A percentile compares a stretch with the other conserved stretches of the same genome.
Conservation (phyloP, 1,140 invertebrate genomes). For the Bombus turneri region DNA sequence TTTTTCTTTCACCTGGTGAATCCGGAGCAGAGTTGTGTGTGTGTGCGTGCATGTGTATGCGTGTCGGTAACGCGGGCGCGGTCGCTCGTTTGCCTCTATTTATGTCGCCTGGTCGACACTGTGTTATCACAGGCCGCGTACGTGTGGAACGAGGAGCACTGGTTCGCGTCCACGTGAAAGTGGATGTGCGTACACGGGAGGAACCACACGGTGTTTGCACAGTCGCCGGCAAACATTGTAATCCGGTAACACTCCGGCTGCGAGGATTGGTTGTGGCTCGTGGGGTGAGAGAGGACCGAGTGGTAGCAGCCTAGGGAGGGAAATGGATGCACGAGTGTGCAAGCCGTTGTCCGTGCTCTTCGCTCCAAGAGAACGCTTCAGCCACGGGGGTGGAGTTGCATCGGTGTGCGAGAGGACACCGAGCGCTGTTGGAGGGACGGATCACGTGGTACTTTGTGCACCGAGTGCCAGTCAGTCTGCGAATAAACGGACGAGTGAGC, state of each 20-base stretch:
- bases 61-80: background rate
- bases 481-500: constrained; percentile 53
- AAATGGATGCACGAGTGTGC: constrained; percentile 6
- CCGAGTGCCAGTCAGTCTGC: constrained; percentile 55
- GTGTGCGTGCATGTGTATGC: background rate
- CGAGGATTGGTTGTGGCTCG: constrained; percentile 61
- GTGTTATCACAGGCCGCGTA: constrained; percentile 36
- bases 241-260: constrained; percentile 70
- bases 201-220: constrained; percentile 66
- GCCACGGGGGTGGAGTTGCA: background rate
- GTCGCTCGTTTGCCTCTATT: constrained; percentile 50
- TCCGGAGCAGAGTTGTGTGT: background rate
- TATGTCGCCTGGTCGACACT: constrained; percentile 41
- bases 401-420: constrained; percentile 1
- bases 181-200: constrained; percentile 52
- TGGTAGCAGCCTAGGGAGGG: constrained; percentile 27
- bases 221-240: constrained; percentile 72
- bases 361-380: background rate
- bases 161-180: constrained; percentile 37
- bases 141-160: background rate
- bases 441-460: constrained; percentile 52
- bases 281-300: constrained; percentile 21
- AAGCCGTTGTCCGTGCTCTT: constrained; percentile 28
- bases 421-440: background rate
- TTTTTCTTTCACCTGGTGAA: constrained; percentile 53